A percentile compares a stretch with the other conserved stretches of the same genome.
These are phyloP conservation scores for Neosilurus hyrtlii DNA, from an alignment of 2,797 vertebrate species.

Conservation along the genomic window DNA sequence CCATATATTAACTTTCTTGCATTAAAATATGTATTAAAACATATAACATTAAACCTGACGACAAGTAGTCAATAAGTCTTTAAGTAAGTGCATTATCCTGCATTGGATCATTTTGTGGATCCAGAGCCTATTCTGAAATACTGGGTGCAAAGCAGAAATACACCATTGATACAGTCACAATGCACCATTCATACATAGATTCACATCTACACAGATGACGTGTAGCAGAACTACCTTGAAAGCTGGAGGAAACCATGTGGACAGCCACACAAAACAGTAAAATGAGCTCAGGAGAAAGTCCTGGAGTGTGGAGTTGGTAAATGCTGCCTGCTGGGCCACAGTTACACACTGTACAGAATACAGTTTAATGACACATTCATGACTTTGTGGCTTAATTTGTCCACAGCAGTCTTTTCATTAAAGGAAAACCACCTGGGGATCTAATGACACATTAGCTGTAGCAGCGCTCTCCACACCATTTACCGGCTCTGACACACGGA, in stretches of 20 bases:
- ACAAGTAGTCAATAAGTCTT: too few species aligned
- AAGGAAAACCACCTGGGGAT: background rate
- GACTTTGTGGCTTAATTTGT: background rate
- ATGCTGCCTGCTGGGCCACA: background rate
- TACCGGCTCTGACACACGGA: background rate
- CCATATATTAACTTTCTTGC: background rate
- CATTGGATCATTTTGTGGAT: background rate
- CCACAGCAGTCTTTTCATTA: constrained; percentile 6
- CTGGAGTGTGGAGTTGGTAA: background rate
- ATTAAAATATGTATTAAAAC: background rate
- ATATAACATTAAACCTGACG: background rate
- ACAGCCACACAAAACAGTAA: background rate
- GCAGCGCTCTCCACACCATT: background rate
- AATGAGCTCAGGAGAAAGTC: background rate
- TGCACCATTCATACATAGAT: background rate
- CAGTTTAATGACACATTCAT: constrained; percentile 7
- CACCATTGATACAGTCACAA: background rate
- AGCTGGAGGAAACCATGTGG: background rate
- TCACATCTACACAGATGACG: background rate
- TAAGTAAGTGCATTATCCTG: background rate
- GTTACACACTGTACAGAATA: background rate
- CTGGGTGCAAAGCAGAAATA: background rate
- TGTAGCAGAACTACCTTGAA: background rate
- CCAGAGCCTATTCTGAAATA: background rate
- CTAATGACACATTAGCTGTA: background rate